Conservation (phyloP, 2,888 invertebrate genomes). For the Callimorpha dominula region DNA sequence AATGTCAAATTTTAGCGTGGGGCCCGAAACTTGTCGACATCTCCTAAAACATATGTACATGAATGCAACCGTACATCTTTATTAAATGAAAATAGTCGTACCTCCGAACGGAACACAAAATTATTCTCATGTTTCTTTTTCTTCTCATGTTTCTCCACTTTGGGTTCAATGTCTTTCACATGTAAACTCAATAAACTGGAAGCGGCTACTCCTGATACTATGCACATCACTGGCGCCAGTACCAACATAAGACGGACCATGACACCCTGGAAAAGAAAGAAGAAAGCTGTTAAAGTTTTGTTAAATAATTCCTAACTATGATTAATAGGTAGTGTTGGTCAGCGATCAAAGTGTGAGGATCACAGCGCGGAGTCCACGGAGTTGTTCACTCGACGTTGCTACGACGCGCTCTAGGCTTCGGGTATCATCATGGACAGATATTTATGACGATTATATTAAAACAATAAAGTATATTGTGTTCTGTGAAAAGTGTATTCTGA, state of each 20-base stretch:
- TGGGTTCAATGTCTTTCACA: conserved; percentile 92
- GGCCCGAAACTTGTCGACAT: neutral
- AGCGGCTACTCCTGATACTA: conserved; percentile 97
- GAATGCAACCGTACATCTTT: too few species aligned
- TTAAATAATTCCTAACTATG: conserved; percentile 11
- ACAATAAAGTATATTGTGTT: too few species aligned
- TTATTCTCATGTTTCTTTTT: conserved; percentile 90
- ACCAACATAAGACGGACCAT: conserved; percentile 99
- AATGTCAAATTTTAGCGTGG: neutral
- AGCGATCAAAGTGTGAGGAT: conserved; percentile 89
- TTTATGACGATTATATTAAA: too few species aligned
- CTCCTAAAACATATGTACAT: neutral
- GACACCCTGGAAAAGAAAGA: conserved; percentile 90
- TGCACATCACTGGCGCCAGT: conserved; percentile 99
- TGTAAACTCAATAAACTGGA: conserved; percentile 94
- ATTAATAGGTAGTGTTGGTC: conserved; percentile 58
- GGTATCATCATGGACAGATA: conserved; percentile 68
- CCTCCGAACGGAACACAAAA: conserved; percentile 93
- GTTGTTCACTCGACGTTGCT: conserved; percentile 68
- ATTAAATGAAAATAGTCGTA: conserved; percentile 57
- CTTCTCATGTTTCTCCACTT: conserved; percentile 88
- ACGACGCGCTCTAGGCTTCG: conserved; percentile 76
- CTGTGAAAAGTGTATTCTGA: too few species aligned
- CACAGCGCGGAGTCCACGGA: conserved; percentile 82
- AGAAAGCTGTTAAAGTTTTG: conserved; percentile 34